These are phyloP conservation scores for Strix uralensis DNA, from an alignment of 2,113 vertebrate genomes.

Conservation along the genomic window DNA sequence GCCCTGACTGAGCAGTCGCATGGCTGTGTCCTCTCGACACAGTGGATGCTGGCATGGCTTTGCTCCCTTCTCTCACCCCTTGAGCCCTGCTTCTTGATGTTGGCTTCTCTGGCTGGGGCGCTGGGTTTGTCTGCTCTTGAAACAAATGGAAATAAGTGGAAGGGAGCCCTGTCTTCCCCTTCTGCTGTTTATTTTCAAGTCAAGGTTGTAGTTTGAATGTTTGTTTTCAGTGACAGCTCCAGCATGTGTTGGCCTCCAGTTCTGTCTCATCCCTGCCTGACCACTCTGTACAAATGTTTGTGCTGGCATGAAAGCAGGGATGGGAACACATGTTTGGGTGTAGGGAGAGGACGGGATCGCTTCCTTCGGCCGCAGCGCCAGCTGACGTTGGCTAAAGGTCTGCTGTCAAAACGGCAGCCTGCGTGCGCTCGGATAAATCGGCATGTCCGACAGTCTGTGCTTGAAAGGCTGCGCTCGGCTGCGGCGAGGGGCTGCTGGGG, in stretches of 20 bases:
- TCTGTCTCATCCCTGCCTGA: neutral
- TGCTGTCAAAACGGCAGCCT: neutral
- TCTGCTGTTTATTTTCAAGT: conserved; percentile 7
- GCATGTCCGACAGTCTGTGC: neutral
- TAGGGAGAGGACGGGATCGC: neutral
- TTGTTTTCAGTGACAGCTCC: neutral
- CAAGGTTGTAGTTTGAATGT: neutral
- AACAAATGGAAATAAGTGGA: neutral
- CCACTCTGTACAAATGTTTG: neutral
- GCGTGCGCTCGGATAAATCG: neutral
- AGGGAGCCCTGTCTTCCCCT: neutral
- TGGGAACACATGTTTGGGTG: neutral
- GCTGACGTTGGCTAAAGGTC: neutral
- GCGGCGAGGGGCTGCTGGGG: neutral
- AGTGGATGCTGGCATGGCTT: neutral
- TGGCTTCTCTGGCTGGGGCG: neutral
- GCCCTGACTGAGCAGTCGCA: rapidly evolving
- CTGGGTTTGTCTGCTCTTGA: neutral
- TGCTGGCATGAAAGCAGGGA: neutral
- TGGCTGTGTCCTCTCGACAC: neutral
- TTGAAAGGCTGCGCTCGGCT: neutral
- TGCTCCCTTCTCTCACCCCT: neutral
- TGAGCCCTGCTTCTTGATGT: neutral
- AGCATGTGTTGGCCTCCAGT: neutral
- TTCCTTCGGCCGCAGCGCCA: neutral